Evolutionary conservation across 1,140 invertebrate genomes (phyloP), one percentile per base, ranked within the genome.

Genomic region (Drosophila varians): DNA sequence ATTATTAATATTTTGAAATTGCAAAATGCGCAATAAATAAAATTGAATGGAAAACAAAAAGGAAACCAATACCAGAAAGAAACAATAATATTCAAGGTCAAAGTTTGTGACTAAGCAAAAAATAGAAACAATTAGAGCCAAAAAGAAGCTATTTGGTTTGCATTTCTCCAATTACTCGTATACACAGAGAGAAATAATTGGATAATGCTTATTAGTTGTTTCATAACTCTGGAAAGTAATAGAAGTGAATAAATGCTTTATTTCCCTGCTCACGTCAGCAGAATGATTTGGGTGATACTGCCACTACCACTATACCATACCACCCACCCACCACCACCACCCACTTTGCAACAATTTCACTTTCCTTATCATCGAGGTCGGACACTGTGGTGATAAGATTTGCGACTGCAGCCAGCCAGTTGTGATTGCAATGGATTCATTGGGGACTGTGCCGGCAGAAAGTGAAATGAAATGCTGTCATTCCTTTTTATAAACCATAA

Each of bases 281-380:
- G 9, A 34, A 34, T 34, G 9, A 16, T 38, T 38, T 38, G 5
- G 12, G 7, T 14, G 0, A 36, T 12, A n/a, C 31, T 11, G 2
- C n/a, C 7, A 12, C 53, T 3, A 28, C 26, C 6, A 7, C 11
- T 43, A 4, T n/a, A n/a, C n/a, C n/a, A n/a, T 28, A 18, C 42
- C 26, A 28, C 28, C 47, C 43, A 40, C 21, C 21, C 7, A 7
- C 4, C 49, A 34, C 38, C 28, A 18, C 42, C 26, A 28, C 28
- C 47, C 43, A 40, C 36, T 57, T 51, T 51, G 38, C 47, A 70
- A 31, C 47, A 60, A 72, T 87, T 87, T 87, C 82, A 87, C 82
- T 87, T 87, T 87, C 65, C 55, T 87, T 87, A 87, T 87, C 82
- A 86, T 60, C 64, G 55, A 69, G 71, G 58, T 84, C 76, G 54